Evolutionary conservation across 2,797 vertebrate genomes (phyloP), one percentile per base, ranked within the genome.

Genomic region (Neosilurus hyrtlii): DNA sequence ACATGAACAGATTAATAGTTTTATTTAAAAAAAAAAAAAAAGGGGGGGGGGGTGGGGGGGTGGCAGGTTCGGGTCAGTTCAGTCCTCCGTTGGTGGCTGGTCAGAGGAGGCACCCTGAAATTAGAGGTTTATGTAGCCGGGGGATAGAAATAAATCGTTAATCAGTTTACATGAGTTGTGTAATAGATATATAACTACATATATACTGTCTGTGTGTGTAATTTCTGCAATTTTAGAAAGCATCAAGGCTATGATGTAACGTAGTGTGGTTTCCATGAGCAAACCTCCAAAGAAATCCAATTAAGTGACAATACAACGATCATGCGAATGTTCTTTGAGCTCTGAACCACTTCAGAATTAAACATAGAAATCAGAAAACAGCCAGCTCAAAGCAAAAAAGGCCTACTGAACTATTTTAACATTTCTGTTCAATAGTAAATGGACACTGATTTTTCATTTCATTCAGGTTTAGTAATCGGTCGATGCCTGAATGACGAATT

Each of bases 1-100:
- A 52, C 56, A 24, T 52, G 67, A 82, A 79, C 74, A 66, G 65
- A 37, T 57, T 81, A 75, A 68, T 57, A 68, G 68, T 59, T 82
- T 79, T 80, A 84, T 84, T 76, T 52, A 81, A 76, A 71, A 65
- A 81, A 81, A 86, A 84, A 84, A 43, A 43, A 43, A 43, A 43
- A 43, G 43, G 8, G 43, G 8, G 43, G 8, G 43, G 43, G 43
- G 4, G 43, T 1, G 8, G 43, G 8, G 43, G 43, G 43, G 4
- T 1, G 61, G 72, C 15, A 37, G 66, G 79, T 71, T 70, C 30
- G 30, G 65, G 75, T 61, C 77, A 49, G 43, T 84, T 65, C 43
- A 22, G 68, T 67, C 43, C 35, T 56, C 80, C 70, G 61, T 35
- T 66, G 59, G 83, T 7, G 6, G 71, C 57, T 54, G 26, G 56